These are phyloP conservation scores for Syrphus vitripennis DNA, from an alignment of 2,888 invertebrate species.

Conservation along the genomic window DNA sequence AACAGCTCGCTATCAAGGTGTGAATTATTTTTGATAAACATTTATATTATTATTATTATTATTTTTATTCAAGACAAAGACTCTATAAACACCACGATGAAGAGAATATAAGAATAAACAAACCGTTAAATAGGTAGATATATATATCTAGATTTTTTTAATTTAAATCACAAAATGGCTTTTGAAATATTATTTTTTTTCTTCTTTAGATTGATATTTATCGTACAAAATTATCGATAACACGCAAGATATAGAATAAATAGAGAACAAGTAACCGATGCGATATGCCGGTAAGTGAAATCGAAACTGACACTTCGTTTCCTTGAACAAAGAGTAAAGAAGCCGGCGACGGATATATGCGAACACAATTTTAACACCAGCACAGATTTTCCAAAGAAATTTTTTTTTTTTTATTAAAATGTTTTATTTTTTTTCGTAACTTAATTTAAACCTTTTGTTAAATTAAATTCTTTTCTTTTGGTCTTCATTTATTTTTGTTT, in stretches of 20 bases:
- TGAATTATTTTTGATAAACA: constrained; percentile 76
- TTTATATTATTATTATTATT: too few species aligned
- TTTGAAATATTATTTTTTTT: neutral
- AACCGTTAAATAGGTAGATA: neutral
- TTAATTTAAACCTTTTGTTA: constrained; percentile 46
- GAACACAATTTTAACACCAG: neutral
- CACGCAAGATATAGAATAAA: neutral
- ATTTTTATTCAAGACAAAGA: constrained; percentile 44
- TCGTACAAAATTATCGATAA: constrained; percentile 6
- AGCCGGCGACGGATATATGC: neutral
- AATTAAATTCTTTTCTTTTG: constrained; percentile 12
- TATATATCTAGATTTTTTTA: neutral
- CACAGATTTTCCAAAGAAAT: neutral
- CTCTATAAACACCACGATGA: constrained; percentile 47
- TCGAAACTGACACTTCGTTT: constrained; percentile 50
- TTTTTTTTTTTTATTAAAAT: neutral
- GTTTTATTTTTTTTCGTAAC: neutral
- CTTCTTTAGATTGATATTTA: neutral
- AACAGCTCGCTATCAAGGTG: constrained; percentile 73
- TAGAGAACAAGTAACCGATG: neutral
- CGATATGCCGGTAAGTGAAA: constrained; percentile 63
- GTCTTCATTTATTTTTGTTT: neutral
- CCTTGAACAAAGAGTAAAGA: constrained; percentile 13
- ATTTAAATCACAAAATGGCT: constrained; percentile 15
- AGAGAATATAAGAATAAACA: constrained; percentile 1